Evolutionary conservation across 2,797 vertebrate species (phyloP).

Genomic region (Enteromius thamalakanensis): DNA sequence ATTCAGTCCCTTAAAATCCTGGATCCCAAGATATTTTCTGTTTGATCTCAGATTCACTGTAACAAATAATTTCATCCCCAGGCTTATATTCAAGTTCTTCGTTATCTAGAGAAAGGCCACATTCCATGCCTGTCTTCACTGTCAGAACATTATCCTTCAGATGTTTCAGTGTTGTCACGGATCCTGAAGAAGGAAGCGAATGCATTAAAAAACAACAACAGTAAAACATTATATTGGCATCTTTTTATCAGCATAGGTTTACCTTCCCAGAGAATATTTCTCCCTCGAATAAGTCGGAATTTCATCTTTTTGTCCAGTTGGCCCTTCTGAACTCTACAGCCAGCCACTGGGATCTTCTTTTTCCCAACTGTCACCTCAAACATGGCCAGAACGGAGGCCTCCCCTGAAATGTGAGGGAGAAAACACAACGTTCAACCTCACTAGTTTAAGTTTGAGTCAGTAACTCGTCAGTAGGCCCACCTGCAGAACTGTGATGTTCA

Average conservation of each 20-base stretch:
- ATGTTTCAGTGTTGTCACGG: constrained; percentile 84
- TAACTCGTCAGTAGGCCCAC: background rate
- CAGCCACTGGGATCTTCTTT: constrained; percentile 87
- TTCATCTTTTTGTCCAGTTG: constrained; percentile 82
- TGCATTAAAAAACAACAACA: background rate
- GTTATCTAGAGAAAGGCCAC: constrained; percentile 84
- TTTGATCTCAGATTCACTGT: constrained; percentile 74
- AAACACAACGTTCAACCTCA: background rate
- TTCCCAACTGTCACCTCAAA: constrained; percentile 89
- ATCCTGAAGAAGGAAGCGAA: constrained; percentile 73
- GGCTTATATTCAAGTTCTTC: constrained; percentile 75
- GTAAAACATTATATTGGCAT: background rate
- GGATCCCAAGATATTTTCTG: constrained; percentile 90
- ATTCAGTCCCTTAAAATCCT: constrained; percentile 80
- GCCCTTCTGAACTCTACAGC: constrained; percentile 92
- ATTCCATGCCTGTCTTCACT: constrained; percentile 89
- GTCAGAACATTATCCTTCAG: constrained; percentile 85
- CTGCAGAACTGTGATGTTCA: background rate
- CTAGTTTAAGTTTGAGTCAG: background rate
- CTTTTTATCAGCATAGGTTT: constrained; percentile 13
- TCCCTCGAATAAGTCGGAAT: constrained; percentile 83
- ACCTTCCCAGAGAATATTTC: constrained; percentile 88
- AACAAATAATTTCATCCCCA: constrained; percentile 88
- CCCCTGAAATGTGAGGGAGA: constrained; percentile 72
- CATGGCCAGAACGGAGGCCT: constrained; percentile 83